Conservation (phyloP, 2,888 invertebrate species). For the Tetragonisca angustula region DNA sequence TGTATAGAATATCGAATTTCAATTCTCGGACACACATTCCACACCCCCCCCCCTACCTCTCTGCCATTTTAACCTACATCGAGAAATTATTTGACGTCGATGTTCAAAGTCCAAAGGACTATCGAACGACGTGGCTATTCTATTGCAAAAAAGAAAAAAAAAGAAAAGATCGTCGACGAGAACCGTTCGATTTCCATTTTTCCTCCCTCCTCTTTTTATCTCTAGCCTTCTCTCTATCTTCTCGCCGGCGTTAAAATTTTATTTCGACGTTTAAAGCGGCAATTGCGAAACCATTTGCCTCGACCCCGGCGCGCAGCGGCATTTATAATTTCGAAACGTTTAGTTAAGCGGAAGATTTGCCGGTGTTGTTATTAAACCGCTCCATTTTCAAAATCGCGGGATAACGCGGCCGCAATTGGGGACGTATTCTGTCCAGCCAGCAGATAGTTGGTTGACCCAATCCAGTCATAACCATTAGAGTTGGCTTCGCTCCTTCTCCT, state of each 20-base stretch:
- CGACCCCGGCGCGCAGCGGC: no score
- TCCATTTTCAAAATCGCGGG: slow-evolving; percentile 53
- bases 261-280: not conserved
- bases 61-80: no score
- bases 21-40: no score
- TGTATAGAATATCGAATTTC: no score
- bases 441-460: slow-evolving; percentile 56
- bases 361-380: slow-evolving; percentile 47
- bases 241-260: not conserved
- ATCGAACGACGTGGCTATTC: no score
- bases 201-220: not conserved
- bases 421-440: slow-evolving; percentile 45
- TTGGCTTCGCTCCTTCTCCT: slow-evolving; percentile 48
- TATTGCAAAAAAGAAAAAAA: no score
- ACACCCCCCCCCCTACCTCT: no score
- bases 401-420: slow-evolving; percentile 53
- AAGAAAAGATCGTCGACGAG: no score
- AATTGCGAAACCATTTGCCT: not conserved
- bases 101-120: no score
- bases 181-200: no score
- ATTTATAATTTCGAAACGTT: slow-evolving; percentile 22
- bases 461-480: slow-evolving; percentile 62
- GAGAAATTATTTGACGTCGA: no score
- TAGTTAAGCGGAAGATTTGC: slow-evolving; percentile 7
- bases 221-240: no score